A percentile compares a stretch with the other conserved stretches of the same genome.
Conservation (phyloP, 2,888 invertebrate genomes). For the Drosophila austrosaltans region DNA sequence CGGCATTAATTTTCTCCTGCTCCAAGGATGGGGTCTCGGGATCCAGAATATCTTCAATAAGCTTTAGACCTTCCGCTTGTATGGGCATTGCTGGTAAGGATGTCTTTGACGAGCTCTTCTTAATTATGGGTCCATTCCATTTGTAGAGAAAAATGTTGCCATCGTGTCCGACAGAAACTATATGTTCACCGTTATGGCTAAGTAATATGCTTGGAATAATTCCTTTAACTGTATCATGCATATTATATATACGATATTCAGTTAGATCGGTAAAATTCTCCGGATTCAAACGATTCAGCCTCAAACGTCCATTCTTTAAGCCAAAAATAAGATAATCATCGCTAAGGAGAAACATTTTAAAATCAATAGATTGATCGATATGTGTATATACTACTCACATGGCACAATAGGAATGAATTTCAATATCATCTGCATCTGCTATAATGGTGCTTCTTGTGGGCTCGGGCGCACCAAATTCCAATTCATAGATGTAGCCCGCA, state of each 20-base stretch:
- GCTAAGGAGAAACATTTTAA: slow-evolving; percentile 75
- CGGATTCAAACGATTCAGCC: slow-evolving; percentile 85
- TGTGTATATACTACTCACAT: slow-evolving; percentile 82
- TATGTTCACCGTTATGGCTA: slow-evolving; percentile 85
- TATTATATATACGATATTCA: slow-evolving; percentile 88
- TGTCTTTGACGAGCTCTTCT: neutral
- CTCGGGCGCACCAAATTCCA: slow-evolving; percentile 83
- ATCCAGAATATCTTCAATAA: slow-evolving; percentile 74
- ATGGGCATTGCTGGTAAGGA: slow-evolving; percentile 37
- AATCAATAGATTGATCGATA: too few relatives aligned
- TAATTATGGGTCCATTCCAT: slow-evolving; percentile 83
- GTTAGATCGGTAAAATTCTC: slow-evolving; percentile 85
- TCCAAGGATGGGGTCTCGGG: slow-evolving; percentile 84
- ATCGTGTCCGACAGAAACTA: slow-evolving; percentile 89
- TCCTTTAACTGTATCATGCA: slow-evolving; percentile 91
- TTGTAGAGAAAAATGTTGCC: slow-evolving; percentile 90
- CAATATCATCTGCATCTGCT: slow-evolving; percentile 85
- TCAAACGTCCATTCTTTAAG: slow-evolving; percentile 86
- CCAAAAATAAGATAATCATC: slow-evolving; percentile 86
- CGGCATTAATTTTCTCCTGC: slow-evolving; percentile 88
- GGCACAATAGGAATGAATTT: slow-evolving; percentile 85
- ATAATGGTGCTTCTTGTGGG: slow-evolving; percentile 84
- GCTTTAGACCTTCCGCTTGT: neutral
- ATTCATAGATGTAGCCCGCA: slow-evolving; percentile 88
- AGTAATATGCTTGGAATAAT: slow-evolving; percentile 87